Evolutionary conservation across 2,113 vertebrate species (phyloP).

Genomic region (Erythrocebus patas): DNA sequence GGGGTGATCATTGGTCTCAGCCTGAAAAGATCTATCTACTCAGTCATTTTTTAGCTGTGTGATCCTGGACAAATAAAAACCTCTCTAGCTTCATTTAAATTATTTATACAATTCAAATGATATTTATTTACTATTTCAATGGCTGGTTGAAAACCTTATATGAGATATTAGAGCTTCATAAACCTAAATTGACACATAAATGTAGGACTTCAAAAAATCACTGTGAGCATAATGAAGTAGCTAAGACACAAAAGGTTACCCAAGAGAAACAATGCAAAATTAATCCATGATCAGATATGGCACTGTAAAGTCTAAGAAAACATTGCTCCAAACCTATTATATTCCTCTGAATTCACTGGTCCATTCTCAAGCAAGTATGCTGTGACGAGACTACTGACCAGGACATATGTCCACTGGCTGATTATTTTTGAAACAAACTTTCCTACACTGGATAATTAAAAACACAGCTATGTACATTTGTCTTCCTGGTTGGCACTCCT

Average conservation of each 20-base stretch:
- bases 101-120: background rate
- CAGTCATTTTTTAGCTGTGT: background rate
- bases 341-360: background rate
- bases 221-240: background rate
- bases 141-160: background rate
- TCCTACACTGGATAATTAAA: background rate
- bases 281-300: background rate
- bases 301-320: background rate
- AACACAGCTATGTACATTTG: background rate
- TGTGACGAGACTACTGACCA: background rate
- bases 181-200: background rate
- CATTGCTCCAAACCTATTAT: background rate
- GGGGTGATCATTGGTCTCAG: background rate
- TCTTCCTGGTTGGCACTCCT: background rate
- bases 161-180: background rate
- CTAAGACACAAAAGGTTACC: background rate
- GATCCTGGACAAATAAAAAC: background rate
- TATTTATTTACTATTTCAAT: background rate
- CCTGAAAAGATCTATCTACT: background rate
- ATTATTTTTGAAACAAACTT: background rate
- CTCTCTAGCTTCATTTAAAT: background rate
- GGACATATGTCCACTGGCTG: background rate
- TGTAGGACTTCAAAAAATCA: background rate
- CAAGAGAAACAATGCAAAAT: background rate
- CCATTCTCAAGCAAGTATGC: background rate